These are phyloP conservation scores for Drosophila arizonae DNA, from an alignment of 1,140 invertebrate species.

Conservation along the genomic window DNA sequence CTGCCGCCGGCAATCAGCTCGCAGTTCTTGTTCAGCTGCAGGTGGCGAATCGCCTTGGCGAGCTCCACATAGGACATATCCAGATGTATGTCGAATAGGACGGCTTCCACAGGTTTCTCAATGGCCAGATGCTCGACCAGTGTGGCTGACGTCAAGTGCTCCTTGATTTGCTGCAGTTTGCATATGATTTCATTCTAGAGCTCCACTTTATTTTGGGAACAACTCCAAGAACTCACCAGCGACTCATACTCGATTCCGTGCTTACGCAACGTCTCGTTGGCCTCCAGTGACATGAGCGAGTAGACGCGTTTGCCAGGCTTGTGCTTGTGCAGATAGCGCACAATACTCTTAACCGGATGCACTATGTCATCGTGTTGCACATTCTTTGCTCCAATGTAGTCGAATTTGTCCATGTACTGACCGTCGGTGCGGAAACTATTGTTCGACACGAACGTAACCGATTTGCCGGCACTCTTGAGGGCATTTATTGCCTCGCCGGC, in stretches of 20 bases:
- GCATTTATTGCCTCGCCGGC: constrained; percentile 84
- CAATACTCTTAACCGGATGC: constrained; percentile 72
- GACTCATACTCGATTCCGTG: constrained; percentile 67
- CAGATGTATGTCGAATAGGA: constrained; percentile 72
- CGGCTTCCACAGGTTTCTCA: constrained; percentile 65
- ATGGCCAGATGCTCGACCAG: constrained; percentile 58
- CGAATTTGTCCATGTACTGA: constrained; percentile 77
- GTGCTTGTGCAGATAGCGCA: constrained; percentile 63
- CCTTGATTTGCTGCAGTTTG: constrained; percentile 59
- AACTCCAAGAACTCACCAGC: constrained; percentile 47
- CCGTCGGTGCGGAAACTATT: constrained; percentile 84
- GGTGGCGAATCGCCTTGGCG: constrained; percentile 64
- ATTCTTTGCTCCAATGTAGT: constrained; percentile 56
- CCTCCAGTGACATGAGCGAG: constrained; percentile 66
- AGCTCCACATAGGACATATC: constrained; percentile 71
- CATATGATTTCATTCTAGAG: neutral
- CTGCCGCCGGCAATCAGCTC: constrained; percentile 67
- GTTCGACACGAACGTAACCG: constrained; percentile 89
- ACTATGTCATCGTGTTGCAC: constrained; percentile 63
- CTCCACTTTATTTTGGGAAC: neutral
- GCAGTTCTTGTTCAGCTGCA: constrained; percentile 63
- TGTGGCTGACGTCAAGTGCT: constrained; percentile 61
- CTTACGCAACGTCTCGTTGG: constrained; percentile 72
- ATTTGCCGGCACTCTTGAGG: constrained; percentile 86
- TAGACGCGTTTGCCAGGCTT: constrained; percentile 57